These are phyloP conservation scores for Seriola quinqueradiata DNA, from an alignment of 2,113 vertebrate species.

Conservation along the genomic window DNA sequence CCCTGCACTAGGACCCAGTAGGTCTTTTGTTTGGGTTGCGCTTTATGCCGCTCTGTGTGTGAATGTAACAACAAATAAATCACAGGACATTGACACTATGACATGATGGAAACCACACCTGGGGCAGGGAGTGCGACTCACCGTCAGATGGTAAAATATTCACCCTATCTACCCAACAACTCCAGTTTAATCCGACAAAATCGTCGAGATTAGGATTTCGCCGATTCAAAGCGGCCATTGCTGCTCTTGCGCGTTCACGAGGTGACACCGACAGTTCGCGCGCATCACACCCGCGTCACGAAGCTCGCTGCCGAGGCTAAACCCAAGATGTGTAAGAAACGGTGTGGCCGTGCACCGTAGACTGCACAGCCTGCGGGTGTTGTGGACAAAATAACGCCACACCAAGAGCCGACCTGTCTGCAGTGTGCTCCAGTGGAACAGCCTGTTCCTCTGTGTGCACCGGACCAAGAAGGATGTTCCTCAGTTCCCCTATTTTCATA, in stretches of 20 bases:
- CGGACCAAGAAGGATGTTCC: too few relatives aligned
- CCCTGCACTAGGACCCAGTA: constrained; percentile 89
- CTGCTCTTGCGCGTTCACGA: constrained; percentile 88
- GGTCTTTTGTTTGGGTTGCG: constrained; percentile 89
- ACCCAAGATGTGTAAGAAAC: too few relatives aligned
- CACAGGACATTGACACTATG: constrained; percentile 4
- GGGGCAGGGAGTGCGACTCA: constrained; percentile 77
- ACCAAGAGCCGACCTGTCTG: too few relatives aligned
- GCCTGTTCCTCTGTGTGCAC: too few relatives aligned
- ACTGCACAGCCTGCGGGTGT: too few relatives aligned
- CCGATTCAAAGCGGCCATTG: constrained; percentile 91
- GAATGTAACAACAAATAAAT: constrained; percentile 58
- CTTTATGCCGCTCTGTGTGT: constrained; percentile 62
- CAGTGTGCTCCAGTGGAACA: too few relatives aligned
- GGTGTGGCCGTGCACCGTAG: too few relatives aligned
- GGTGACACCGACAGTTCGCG: constrained; percentile 83
- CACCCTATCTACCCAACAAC: constrained; percentile 87
- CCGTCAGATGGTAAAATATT: constrained; percentile 84
- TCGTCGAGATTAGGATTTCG: constrained; percentile 90
- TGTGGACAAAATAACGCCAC: too few relatives aligned
- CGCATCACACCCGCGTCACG: constrained; percentile 63
- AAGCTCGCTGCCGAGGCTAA: constrained; percentile 75
- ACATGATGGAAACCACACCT: neutral
- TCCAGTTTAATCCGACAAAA: constrained; percentile 92
- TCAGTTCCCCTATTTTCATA: too few relatives aligned